A percentile compares a stretch with the other conserved stretches of the same genome.
Conservation (phyloP, 1,140 invertebrate species). For the Chlorops oryzae region DNA sequence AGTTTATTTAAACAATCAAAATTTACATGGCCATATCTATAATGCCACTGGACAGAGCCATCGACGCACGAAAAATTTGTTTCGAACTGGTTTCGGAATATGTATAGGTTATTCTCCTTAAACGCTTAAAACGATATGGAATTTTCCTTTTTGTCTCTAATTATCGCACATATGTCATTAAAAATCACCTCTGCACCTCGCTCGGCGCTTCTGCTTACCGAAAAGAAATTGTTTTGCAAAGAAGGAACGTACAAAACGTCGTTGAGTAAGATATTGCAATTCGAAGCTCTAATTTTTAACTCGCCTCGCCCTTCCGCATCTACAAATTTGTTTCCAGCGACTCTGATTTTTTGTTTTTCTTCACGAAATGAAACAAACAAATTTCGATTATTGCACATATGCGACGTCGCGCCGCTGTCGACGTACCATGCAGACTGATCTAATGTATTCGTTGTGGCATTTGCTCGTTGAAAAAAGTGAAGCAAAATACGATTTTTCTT, state of each 20-base stretch:
- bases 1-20: slow-evolving; percentile 24
- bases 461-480: too few species aligned
- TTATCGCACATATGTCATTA: neutral
- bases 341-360: slow-evolving; percentile 7
- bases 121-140: neutral
- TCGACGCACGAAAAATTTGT: neutral
- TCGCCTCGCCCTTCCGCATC: slow-evolving; percentile 9
- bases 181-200: slow-evolving; percentile 7
- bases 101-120: neutral
- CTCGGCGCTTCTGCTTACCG: slow-evolving; percentile 23
- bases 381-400: slow-evolving; percentile 14
- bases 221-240: slow-evolving; percentile 24
- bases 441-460: too few species aligned
- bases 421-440: slow-evolving; percentile 20
- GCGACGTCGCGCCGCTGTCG: slow-evolving; percentile 19
- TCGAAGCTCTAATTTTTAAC: slow-evolving; percentile 3
- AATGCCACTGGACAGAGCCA: slow-evolving; percentile 21
- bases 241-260: slow-evolving; percentile 25
- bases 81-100: neutral
- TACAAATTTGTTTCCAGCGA: slow-evolving; percentile 17
- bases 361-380: slow-evolving; percentile 4
- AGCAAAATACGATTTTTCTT: too few species aligned
- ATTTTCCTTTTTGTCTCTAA: neutral
- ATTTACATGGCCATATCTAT: slow-evolving; percentile 29
- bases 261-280: slow-evolving; percentile 13